Percentiles rank a stretch among this genome's conserved stretches.
phyloP scores from a whole-genome alignment of 2,888 invertebrate genomes.

The Augochlorella aurata region DNA sequence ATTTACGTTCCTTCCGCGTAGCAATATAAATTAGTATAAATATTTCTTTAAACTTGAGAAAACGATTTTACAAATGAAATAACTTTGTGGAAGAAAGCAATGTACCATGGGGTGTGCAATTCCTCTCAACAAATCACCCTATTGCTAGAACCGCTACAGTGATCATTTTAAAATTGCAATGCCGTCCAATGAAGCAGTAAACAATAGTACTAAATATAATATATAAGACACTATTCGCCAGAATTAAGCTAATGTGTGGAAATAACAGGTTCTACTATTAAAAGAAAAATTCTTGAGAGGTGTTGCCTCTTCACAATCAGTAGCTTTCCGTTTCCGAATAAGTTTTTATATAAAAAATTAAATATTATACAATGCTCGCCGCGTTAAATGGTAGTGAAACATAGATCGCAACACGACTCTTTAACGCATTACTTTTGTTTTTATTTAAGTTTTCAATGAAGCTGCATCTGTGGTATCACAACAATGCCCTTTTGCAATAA shows the following conservation, averaged over 20 bases:
- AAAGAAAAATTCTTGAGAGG: neutral
- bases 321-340: conserved; percentile 18
- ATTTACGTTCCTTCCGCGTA: neutral
- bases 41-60: neutral
- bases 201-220: neutral
- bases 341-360: conserved; percentile 35
- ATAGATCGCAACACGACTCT: conserved; percentile 43
- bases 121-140: neutral
- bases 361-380: conserved; percentile 19
- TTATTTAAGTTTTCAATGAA: conserved; percentile 77
- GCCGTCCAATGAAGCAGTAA: neutral
- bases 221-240: neutral
- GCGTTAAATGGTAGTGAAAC: conserved; percentile 21
- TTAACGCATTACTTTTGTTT: conserved; percentile 67
- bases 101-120: neutral
- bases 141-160: neutral
- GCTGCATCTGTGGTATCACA: conserved; percentile 80
- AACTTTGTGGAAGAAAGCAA: neutral
- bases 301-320: neutral
- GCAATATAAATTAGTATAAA: neutral
- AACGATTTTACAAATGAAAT: neutral
- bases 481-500: conserved; percentile 78
- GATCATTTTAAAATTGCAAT: neutral
- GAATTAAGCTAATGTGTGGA: neutral
- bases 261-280: neutral